These are phyloP conservation scores for Tetragonula clypearis DNA, from an alignment of 1,140 invertebrate genomes.

Conservation along the genomic window DNA sequence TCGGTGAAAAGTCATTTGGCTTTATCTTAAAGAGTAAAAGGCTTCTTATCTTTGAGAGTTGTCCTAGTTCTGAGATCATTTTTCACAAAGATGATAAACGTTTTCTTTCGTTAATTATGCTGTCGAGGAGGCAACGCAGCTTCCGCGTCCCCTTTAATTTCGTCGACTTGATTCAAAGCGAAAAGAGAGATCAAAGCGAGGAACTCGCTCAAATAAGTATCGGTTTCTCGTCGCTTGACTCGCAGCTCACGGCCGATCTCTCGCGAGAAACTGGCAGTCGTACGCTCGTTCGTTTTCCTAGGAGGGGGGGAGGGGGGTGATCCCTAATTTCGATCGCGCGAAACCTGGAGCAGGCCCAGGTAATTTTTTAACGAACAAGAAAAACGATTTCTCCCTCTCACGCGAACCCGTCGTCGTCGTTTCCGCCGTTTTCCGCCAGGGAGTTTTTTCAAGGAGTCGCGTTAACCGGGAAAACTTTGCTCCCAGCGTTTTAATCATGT, in stretches of 20 bases:
- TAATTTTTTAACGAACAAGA: conserved; percentile 23
- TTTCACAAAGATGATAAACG: too few relatives aligned
- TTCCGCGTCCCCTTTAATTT: background rate
- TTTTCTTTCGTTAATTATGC: too few relatives aligned
- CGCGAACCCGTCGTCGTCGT: too few relatives aligned
- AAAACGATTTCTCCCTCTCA: too few relatives aligned
- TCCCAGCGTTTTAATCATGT: conserved; percentile 18
- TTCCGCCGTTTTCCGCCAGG: background rate
- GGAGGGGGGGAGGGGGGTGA: background rate
- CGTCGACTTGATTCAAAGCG: background rate
- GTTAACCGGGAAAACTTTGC: background rate
- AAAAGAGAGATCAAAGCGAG: background rate
- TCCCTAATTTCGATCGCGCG: background rate
- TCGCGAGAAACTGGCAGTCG: background rate
- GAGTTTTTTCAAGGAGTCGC: too few relatives aligned
- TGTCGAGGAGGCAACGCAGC: background rate
- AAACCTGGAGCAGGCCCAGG: background rate
- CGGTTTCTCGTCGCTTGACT: background rate
- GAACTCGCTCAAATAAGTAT: background rate
- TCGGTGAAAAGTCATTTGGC: too few relatives aligned
- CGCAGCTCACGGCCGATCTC: background rate
- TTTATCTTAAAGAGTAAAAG: too few relatives aligned
- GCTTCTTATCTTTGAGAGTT: too few relatives aligned
- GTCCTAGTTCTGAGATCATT: too few relatives aligned
- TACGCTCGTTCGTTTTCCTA: background rate